These are phyloP conservation scores for Ceratina australensis DNA, from an alignment of 1,140 invertebrate genomes.

Conservation along the genomic window DNA sequence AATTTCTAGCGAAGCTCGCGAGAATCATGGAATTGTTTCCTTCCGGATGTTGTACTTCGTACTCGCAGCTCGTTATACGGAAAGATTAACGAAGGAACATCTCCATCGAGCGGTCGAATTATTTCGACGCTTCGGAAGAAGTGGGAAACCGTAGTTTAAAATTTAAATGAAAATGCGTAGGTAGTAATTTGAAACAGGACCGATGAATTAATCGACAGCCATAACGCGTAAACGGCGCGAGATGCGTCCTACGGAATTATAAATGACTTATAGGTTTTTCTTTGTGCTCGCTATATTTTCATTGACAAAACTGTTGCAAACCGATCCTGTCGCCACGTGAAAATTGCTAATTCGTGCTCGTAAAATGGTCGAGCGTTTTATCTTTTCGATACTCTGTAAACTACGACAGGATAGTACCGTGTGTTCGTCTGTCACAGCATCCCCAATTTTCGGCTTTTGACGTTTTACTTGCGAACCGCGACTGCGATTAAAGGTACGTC, in stretches of 20 bases:
- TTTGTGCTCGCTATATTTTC: neutral
- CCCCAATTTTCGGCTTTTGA: neutral
- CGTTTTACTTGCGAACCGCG: no score
- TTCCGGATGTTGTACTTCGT: no score
- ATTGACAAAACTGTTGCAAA: neutral
- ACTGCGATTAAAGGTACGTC: no score
- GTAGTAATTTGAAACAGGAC: neutral
- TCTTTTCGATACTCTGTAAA: neutral
- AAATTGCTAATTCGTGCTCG: neutral
- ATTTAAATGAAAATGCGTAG: neutral
- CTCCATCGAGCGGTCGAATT: no score
- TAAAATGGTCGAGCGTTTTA: neutral
- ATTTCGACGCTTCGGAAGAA: no score
- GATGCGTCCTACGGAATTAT: neutral
- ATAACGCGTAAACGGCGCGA: neutral
- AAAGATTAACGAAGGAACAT: neutral
- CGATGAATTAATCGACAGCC: neutral
- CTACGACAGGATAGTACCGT: neutral
- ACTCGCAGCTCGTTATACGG: no score
- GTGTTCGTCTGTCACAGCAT: neutral
- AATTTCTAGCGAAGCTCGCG: neutral
- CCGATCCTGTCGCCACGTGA: no score
- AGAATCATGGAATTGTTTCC: neutral
- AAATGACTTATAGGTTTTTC: neutral
- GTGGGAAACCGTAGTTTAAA: neutral